A percentile compares a stretch with the other conserved stretches of the same genome.
Evolutionary conservation across 2,797 vertebrate species (phyloP).

Genomic region (Parotocinclus haroldoi): DNA sequence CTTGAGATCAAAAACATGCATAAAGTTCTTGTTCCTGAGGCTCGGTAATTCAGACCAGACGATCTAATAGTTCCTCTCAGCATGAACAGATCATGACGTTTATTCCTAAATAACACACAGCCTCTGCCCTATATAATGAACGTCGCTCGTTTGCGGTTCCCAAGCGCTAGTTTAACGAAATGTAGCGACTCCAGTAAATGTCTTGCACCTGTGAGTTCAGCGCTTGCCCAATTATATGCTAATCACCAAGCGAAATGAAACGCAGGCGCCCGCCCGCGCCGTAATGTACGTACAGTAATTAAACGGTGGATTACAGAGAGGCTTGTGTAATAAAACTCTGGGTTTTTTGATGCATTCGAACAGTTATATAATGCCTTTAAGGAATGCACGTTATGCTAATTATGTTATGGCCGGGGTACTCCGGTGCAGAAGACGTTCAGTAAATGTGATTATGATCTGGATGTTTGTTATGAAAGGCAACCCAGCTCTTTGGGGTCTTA

Average conservation of each 20-base stretch:
- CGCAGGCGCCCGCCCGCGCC: slow-evolving; percentile 30
- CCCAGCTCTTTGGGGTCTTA: too few species aligned
- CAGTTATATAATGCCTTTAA: background rate
- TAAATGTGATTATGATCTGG: background rate
- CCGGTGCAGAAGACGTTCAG: background rate
- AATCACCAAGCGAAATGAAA: slow-evolving; percentile 66
- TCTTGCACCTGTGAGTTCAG: slow-evolving; percentile 64
- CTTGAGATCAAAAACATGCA: too few species aligned
- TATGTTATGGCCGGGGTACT: background rate
- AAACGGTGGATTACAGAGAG: background rate
- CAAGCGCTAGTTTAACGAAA: too few species aligned
- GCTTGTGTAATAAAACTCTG: background rate
- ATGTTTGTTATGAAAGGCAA: too few species aligned
- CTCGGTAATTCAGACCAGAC: too few species aligned
- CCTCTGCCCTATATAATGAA: too few species aligned
- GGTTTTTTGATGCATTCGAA: background rate
- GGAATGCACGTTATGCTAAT: background rate
- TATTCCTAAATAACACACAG: too few species aligned
- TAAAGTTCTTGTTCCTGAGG: too few species aligned
- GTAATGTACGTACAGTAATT: background rate
- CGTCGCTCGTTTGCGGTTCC: too few species aligned
- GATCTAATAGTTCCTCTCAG: too few species aligned
- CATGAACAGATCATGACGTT: too few species aligned
- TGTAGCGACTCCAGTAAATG: too few species aligned
- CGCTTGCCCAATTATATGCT: slow-evolving; percentile 61